Evolutionary conservation across 1,140 invertebrate genomes (phyloP).

Genomic region (Gryllus bimaculatus): DNA sequence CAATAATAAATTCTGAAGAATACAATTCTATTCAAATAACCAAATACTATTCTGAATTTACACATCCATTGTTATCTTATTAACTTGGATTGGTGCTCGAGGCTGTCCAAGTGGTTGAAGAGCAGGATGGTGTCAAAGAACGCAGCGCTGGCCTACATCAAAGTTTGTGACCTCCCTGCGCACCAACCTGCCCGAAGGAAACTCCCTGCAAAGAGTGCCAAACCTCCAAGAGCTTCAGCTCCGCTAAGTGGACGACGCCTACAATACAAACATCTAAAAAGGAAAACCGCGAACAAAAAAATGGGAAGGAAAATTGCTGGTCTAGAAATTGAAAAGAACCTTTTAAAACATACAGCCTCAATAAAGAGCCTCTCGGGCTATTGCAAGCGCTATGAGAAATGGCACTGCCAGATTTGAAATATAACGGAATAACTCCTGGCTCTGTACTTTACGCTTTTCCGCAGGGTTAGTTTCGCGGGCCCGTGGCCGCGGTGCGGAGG

Average conservation of each 20-base stretch:
- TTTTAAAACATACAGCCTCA: slow-evolving; percentile 1
- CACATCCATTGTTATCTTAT: too few species aligned
- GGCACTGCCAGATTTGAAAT: background rate
- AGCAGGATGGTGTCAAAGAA: too few species aligned
- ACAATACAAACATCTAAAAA: background rate
- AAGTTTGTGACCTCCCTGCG: too few species aligned
- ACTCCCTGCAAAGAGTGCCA: too few species aligned
- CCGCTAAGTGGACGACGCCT: background rate
- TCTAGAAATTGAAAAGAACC: background rate
- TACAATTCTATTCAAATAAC: too few species aligned
- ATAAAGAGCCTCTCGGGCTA: background rate
- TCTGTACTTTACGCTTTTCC: background rate
- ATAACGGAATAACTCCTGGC: background rate
- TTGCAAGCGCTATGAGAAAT: background rate
- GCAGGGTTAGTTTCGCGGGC: background rate
- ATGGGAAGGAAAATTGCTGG: background rate
- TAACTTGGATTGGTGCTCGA: too few species aligned
- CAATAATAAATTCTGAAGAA: too few species aligned
- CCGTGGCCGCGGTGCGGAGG: too few species aligned
- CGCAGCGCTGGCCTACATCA: too few species aligned
- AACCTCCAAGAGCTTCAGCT: background rate
- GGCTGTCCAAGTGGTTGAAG: too few species aligned
- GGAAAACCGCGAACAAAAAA: background rate
- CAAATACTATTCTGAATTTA: too few species aligned
- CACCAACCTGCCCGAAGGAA: too few species aligned